Evolutionary conservation across 2,797 vertebrate genomes (phyloP).

Genomic region (Sebastes miniatus): DNA sequence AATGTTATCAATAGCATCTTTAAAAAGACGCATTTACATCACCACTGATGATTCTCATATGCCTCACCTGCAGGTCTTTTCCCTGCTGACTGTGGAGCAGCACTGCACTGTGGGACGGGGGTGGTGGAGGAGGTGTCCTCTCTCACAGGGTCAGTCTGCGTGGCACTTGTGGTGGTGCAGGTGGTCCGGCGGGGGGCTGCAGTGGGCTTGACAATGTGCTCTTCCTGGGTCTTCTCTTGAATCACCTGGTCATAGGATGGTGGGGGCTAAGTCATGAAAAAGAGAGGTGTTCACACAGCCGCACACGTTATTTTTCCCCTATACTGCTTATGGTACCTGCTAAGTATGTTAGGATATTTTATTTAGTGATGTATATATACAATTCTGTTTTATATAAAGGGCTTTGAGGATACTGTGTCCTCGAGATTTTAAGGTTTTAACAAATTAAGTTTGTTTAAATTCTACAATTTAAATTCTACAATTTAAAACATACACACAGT

Average conservation of each 20-base stretch:
- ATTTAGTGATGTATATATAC: not conserved
- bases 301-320: not conserved
- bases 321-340: not conserved
- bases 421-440: not conserved
- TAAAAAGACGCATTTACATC: no score
- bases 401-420: not conserved
- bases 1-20: no score
- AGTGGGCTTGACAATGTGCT: slow-evolving; percentile 82
- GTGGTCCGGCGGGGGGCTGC: slow-evolving; percentile 77
- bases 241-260: slow-evolving; percentile 97
- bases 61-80: slow-evolving; percentile 74
- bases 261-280: slow-evolving; percentile 85
- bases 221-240: slow-evolving; percentile 90
- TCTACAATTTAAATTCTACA: not conserved
- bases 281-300: slow-evolving; percentile 40
- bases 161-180: slow-evolving; percentile 85
- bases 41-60: rapidly evolving
- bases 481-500: not conserved
- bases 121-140: slow-evolving; percentile 65
- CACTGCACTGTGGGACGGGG: slow-evolving; percentile 72
- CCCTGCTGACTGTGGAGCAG: slow-evolving; percentile 60
- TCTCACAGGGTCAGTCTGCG: slow-evolving; percentile 87
- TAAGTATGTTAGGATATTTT: not conserved
- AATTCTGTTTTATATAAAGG: not conserved
- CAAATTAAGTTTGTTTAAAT: not conserved